Percentiles rank a stretch among this genome's conserved stretches.
Evolutionary conservation across 2,888 invertebrate species (phyloP).

Genomic region (Lasioglossum lativentre): DNA sequence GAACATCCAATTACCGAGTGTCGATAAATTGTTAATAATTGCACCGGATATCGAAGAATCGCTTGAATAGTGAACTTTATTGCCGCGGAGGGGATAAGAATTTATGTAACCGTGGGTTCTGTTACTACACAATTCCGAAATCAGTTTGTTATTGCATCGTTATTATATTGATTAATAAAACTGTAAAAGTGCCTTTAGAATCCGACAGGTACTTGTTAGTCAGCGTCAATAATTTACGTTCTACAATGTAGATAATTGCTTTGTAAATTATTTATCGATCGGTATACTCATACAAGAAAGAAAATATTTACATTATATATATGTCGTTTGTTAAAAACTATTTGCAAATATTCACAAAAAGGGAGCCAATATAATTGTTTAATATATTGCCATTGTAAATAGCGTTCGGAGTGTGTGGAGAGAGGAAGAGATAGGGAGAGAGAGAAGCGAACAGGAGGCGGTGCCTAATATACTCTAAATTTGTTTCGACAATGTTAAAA

Average conservation of each 20-base stretch:
- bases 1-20: not conserved
- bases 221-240: not conserved
- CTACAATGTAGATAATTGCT: not conserved
- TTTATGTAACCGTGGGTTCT: not conserved
- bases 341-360: too few species aligned
- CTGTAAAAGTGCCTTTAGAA: not conserved
- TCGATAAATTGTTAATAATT: slow-evolving; percentile 4
- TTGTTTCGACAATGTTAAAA: too few species aligned
- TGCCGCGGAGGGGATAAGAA: not conserved
- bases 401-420: too few species aligned
- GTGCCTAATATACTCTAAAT: too few species aligned
- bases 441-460: too few species aligned
- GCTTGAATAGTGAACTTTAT: not conserved
- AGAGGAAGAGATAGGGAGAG: too few species aligned
- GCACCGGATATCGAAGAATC: not conserved
- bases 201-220: not conserved
- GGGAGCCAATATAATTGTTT: too few species aligned
- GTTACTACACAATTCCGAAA: not conserved
- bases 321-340: too few species aligned
- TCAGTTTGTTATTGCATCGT: not conserved
- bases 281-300: too few species aligned
- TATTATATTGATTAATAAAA: not conserved
- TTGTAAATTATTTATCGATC: not conserved
- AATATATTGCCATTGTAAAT: too few species aligned
- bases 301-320: too few species aligned